Evolutionary conservation across 2,113 vertebrate genomes (phyloP), one percentile per base, ranked within the genome.

Genomic region (Heterotilapia buettikoferi): DNA sequence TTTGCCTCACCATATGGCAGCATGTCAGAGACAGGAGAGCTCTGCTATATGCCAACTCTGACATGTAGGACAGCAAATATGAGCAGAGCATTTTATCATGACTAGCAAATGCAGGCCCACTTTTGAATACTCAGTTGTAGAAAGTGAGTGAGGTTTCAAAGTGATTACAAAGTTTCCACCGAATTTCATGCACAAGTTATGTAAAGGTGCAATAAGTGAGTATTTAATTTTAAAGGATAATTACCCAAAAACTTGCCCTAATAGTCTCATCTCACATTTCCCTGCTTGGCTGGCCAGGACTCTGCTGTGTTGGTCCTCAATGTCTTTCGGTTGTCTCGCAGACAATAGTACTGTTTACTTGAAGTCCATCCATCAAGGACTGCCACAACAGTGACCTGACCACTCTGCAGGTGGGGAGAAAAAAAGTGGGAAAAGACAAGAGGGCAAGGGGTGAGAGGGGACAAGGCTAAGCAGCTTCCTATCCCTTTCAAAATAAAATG

Each of bases 1-100:
- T 57, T 84, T 47, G 45, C 56, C 71, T 86, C 73, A 18, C 81
- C 91, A 92, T 92, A 90, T 91, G 92, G 88, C 31, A 4, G 43
- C 68, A 82, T 84, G 47, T 91, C 84, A 76, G 56, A 92, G 86
- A 85, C 82, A 9, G 53, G 21, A 76, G 82, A 83, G 82, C n/a
- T 78, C 16, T 40, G 83, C 66, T 90, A 54, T 73, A 79, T 81
- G 86, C 84, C 88, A 84, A 53, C 53, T 87, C 82, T 91, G 89
- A 90, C 89, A 88, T 78, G 90, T 21, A 81, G 52, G 84, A 90
- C 88, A 73, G 81, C 53, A 9, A 88, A 90, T 85, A 83, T 52
- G 83, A 80, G 86, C 85, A 29, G 40, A 85, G 57, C 81, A 89
- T 87, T 88, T 86, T 84, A 79, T 88, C 29, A 31, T 61, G 4